Base-by-base conservation (phyloP, 2,797 vertebrate genomes). In the Bradypus variegatus region DNA sequence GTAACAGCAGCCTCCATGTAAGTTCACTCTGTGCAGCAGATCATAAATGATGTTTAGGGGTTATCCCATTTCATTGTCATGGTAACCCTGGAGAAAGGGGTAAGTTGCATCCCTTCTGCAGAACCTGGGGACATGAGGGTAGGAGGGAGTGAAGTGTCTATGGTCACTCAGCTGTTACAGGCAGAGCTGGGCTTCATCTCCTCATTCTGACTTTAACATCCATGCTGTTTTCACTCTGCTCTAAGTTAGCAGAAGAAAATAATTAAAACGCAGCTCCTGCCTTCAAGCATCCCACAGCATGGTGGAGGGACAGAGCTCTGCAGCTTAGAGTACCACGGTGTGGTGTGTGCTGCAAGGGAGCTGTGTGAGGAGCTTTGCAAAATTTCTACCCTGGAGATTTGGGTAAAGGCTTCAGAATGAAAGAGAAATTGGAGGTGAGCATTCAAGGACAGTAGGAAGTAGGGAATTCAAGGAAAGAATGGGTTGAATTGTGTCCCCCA, bases 251-350 rank as follows among this genome's bases (percentile, higher is more conserved):
- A 27, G 60, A 69, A 75, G 36, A 50, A 69, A 45, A 33, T 58
- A 33, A 38, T 55, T 48, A 25, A 67, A 33, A n/a, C 19, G 7
- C 1, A 8, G 9, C 25, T 41, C 45, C 33, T 64, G 15, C 45
- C 55, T 88, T 53, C 48, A 31, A 31, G 72, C 36, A 6, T 38
- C 33, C 79, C 88, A 9, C 11, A 48, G 38, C 58, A 8, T 75
- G 14, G 41, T 6, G n/a, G 41, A 18, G 25, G 55, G 60, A 60
- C 50, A 14, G 50, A 50, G 67, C 33, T 27, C 8, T 8, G 12
- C n/a, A 27, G 67, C 33, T 45, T 27, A 16, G 2, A 6, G 16
- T 8, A 62, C 45, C 29, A 2, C 16, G 0, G 5, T 13, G 14
- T 25, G 45, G 11, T 18, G 6, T 19, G 14, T 58, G n/a, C 79